Percentiles rank a stretch among this genome's conserved stretches.
Evolutionary conservation across 1,140 invertebrate species (phyloP).

Genomic region (Idris sp.): DNA sequence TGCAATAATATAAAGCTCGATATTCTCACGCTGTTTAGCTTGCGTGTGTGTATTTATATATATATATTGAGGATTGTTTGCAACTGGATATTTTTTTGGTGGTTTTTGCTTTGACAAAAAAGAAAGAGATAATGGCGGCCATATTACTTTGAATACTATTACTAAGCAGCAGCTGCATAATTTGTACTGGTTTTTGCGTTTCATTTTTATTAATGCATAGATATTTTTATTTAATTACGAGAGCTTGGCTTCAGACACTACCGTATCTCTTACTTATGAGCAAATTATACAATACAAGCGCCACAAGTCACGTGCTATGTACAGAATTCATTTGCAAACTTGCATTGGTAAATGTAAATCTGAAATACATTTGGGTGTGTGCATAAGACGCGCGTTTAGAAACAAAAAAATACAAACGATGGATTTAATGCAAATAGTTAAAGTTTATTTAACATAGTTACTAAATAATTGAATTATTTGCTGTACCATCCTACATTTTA

Average conservation of each 20-base stretch:
- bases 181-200: constrained; percentile 18
- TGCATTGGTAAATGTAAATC: constrained; percentile 44
- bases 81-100: constrained; percentile 21
- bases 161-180: constrained; percentile 22
- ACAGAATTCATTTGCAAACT: constrained; percentile 46
- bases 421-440: not conserved
- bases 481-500: too few species aligned
- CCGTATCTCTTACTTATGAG: constrained; percentile 49
- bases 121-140: constrained; percentile 16
- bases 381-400: not conserved
- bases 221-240: constrained; percentile 46
- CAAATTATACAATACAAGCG: constrained; percentile 47
- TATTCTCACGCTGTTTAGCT: constrained; percentile 19
- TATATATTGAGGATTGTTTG: constrained; percentile 15
- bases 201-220: constrained; percentile 39
- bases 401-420: not conserved
- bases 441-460: constrained; percentile 1
- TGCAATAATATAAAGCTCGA: too few species aligned
- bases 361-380: constrained; percentile 29
- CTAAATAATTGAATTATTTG: constrained; percentile 4
- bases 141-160: constrained; percentile 26
- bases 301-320: constrained; percentile 32
- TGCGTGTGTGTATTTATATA: too few species aligned
- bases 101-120: not conserved
- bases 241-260: constrained; percentile 31